Conservation (phyloP, 2,113 vertebrate species). For the Isichthys henryi region DNA sequence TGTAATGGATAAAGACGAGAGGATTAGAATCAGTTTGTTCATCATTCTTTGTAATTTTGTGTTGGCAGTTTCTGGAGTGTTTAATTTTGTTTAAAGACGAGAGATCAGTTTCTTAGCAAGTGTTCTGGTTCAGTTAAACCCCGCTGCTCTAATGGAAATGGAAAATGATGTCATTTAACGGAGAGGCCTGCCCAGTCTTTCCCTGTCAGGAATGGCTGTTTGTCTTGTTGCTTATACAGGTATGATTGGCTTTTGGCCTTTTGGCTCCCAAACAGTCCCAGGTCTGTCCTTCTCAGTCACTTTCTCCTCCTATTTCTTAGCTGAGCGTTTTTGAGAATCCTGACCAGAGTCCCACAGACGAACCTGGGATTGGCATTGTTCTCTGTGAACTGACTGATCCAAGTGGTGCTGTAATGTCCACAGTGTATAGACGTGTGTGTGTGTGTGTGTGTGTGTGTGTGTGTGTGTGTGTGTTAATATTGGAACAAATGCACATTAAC, state of each 20-base stretch:
- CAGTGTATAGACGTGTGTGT: background rate
- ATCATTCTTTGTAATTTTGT: background rate
- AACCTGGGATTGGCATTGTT: background rate
- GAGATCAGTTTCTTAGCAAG: background rate
- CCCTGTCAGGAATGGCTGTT: background rate
- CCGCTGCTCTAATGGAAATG: background rate
- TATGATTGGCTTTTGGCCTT: background rate
- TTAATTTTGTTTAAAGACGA: constrained; percentile 6
- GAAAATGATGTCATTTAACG: background rate
- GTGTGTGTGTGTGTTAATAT: background rate
- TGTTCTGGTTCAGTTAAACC: background rate
- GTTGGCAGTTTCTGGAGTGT: background rate
- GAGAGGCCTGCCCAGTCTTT: background rate
- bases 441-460: background rate
- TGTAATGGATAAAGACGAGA: background rate
- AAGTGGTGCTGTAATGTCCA: background rate
- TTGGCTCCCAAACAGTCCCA: background rate
- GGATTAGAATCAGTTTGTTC: background rate
- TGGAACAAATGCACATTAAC: background rate
- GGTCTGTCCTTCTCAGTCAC: background rate
- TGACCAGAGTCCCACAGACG: background rate
- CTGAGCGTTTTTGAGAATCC: background rate
- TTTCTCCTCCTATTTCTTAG: background rate
- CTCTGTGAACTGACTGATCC: background rate
- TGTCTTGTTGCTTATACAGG: background rate